Evolutionary conservation across 1,140 invertebrate genomes (phyloP), one percentile per base, ranked within the genome.

Genomic region (Luehdorfia chinensis): DNA sequence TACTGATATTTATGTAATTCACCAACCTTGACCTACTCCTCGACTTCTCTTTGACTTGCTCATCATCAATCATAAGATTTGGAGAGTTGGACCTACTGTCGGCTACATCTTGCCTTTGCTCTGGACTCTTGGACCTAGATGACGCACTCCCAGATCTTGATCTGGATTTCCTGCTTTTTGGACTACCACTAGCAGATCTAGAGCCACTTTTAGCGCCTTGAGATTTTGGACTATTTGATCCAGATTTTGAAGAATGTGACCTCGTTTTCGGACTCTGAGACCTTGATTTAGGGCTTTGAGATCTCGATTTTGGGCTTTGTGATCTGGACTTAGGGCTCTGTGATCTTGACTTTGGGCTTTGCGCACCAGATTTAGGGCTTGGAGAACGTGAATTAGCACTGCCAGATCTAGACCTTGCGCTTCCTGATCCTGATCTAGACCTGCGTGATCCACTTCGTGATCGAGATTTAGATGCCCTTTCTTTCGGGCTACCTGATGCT

Each of bases 21-120:
- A 16, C 37, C 8, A 11, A 81, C 81, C 81, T 81, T 15, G 81
- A 86, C 50, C 76, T 59, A 46, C 75, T 81, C 30, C 66, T 68
- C 2, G 77, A 71, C 30, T 80, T 78, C 11, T 73, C 72, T 25
- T 85, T 83, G 6, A 51, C 58, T 11, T 76, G 55, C 8, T 62
- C 77, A 72, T 86, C 88, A 75, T 89, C 88, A 51, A 89, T 89
- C 81, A 89, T 84, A n/a, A 88, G 85, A 59, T 88, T 88, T 11
- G 88, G 89, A 19, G 89, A 89, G 45, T 89, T 89, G 1, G 89
- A 90, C 37, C 88, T 75, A 49, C 87, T 90, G 21, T 88, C 73
- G 44, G 77, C 71, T 5, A 73, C 71, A 64, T 77, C 74, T 27
- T 66, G 66, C 36, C 76, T 68, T n/a, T 61, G 64, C 5, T 65